Base-by-base conservation (phyloP, 2,888 invertebrate genomes). In the Eristalis tenax region DNA sequence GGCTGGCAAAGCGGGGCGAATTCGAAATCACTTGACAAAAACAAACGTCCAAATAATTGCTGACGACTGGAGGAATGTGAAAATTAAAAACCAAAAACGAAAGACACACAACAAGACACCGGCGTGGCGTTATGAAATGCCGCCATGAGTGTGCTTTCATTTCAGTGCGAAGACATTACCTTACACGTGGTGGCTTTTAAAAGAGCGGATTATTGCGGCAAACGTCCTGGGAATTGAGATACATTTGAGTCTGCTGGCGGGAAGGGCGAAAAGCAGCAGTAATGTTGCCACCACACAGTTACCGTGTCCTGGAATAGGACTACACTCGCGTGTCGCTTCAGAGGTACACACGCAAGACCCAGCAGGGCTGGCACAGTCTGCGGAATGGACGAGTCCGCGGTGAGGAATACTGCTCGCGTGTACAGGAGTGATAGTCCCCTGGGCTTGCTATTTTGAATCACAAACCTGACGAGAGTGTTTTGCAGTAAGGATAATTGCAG, bases 21-120 rank as follows among this genome's bases (percentile, higher is more conserved):
- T 57, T 57, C 18, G 43, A 57, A 70, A 56, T 35, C 50, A 77
- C 68, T 68, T 35, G 40, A 10, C 63, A 59, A 70, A 73, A 22
- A 71, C 38, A 61, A 18, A 1, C 40, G 2, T 66, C 61, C 5
- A 50, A 50, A 50, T 71, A 61, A 56, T 77, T 70, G 23, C 35
- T 11, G 13, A 23, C 50, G 18, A 40, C 22, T 32, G 18, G 23
- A n/a, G 13, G 74, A 74, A 64, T 65, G 8, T 15, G 23, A 35
- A 74, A 65, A 28, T 18, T 26, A 56, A 43, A 63, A 15, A 43
- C 18, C 15, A n/a, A 22, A 63, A 64, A 64, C n/a, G n/a, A 23
- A n/a, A 28, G 28, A n/a, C 26, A n/a, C 13, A 26, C 26, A 26
- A 26, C 26, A 3, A 26, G 22, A 61, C n/a, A 63, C 6, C 23